A percentile compares a stretch with the other conserved stretches of the same genome.
These are phyloP conservation scores for Oncorhynchus mykiss DNA, from an alignment of 2,113 vertebrate genomes.

Conservation along the genomic window DNA sequence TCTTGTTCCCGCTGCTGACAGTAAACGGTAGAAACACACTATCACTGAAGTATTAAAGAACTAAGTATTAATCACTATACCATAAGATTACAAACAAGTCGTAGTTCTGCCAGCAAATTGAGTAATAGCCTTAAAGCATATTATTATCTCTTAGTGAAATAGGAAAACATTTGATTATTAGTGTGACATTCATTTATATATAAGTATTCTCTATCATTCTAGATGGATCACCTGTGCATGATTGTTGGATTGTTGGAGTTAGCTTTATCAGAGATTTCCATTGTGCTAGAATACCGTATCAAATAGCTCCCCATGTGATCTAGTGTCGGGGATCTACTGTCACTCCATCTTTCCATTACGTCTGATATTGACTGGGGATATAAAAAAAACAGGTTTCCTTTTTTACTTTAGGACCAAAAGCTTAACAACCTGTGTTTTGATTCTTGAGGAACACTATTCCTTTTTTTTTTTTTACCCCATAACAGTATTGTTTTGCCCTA, in stretches of 20 bases:
- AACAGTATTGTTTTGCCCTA: neutral
- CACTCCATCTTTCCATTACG: slow-evolving; percentile 50
- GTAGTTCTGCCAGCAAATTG: neutral
- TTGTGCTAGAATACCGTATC: neutral
- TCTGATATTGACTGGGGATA: neutral
- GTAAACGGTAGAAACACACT: neutral
- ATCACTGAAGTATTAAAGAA: neutral
- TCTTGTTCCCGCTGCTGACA: neutral
- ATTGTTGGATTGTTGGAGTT: neutral
- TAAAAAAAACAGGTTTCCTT: neutral
- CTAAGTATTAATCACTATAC: neutral
- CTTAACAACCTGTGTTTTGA: neutral
- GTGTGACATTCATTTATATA: no score
- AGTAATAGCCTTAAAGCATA: no score
- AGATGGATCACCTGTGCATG: neutral
- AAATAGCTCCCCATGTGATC: slow-evolving; percentile 42
- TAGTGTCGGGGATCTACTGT: slow-evolving; percentile 35
- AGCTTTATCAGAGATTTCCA: neutral
- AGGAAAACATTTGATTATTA: no score
- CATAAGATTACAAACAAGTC: neutral
- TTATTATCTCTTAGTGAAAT: no score
- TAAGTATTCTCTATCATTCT: no score
- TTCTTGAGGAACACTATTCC: neutral
- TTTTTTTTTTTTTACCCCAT: neutral
- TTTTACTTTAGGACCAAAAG: slow-evolving; percentile 14